These are phyloP conservation scores for Cosmopolites sordidus DNA, from an alignment of 2,888 invertebrate species.

Conservation along the genomic window DNA sequence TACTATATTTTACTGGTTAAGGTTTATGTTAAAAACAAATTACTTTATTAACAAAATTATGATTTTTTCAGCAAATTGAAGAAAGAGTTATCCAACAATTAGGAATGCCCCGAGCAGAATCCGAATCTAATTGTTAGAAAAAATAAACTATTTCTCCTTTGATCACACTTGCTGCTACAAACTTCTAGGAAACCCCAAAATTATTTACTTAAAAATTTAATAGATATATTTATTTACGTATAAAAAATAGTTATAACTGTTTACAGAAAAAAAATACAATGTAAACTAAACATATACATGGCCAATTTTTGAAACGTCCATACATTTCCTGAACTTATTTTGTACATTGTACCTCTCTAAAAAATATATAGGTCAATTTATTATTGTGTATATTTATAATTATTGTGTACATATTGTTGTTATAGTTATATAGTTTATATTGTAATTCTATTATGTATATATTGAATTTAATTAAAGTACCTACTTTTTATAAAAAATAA, in stretches of 20 bases:
- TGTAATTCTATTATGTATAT: slow-evolving; percentile 42
- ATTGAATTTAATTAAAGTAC: slow-evolving; percentile 30
- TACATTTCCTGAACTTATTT: slow-evolving; percentile 36
- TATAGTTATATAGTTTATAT: slow-evolving; percentile 48
- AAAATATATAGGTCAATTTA: slow-evolving; percentile 29
- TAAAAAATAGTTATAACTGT: neutral
- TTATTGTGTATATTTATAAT: slow-evolving; percentile 38
- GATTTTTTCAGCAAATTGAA: slow-evolving; percentile 50
- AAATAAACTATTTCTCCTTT: no score
- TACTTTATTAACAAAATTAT: no score
- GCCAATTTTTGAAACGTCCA: slow-evolving; percentile 30
- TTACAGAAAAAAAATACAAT: neutral
- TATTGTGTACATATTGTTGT: slow-evolving; percentile 44
- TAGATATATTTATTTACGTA: neutral
- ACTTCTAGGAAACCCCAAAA: neutral
- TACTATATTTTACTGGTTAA: no score
- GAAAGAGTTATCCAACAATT: slow-evolving; percentile 49
- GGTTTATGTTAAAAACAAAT: no score
- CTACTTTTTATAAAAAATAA: slow-evolving; percentile 32
- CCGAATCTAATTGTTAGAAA: slow-evolving; percentile 45
- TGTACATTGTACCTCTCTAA: slow-evolving; percentile 24
- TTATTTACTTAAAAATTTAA: neutral
- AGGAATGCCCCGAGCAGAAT: slow-evolving; percentile 47
- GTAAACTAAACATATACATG: neutral
- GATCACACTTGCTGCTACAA: neutral